These are phyloP conservation scores for Forbesichthys agassizii DNA, from an alignment of 2,113 vertebrate genomes.

Conservation along the genomic window DNA sequence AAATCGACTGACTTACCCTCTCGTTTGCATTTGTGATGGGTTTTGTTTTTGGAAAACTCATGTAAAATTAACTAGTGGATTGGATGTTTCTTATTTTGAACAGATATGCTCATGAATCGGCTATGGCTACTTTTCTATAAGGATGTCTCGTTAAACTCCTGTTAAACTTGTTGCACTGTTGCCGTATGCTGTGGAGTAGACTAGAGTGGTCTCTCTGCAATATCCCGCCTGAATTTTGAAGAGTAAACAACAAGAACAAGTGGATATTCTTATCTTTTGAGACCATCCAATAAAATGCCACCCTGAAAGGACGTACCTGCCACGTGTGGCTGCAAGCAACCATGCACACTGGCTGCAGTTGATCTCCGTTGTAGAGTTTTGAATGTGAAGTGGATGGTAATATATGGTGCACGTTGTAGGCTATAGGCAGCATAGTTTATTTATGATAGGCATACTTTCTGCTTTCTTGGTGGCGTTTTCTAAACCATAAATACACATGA, in stretches of 20 bases:
- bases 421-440: too few relatives aligned
- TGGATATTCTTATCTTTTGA: constrained; percentile 45
- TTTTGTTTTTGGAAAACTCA: constrained; percentile 21
- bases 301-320: constrained; percentile 14
- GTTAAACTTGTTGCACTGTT: too few relatives aligned
- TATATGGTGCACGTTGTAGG: neutral
- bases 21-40: neutral
- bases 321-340: constrained; percentile 4
- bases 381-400: constrained; percentile 1
- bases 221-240: constrained; percentile 77
- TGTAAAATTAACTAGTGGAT: constrained; percentile 31
- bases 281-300: constrained; percentile 60
- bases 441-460: neutral
- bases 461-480: too few relatives aligned
- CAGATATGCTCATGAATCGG: neutral
- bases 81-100: constrained; percentile 63
- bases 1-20: constrained; percentile 52
- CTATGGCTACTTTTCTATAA: too few relatives aligned
- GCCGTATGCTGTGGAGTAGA: neutral
- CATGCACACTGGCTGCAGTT: neutral
- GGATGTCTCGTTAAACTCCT: too few relatives aligned
- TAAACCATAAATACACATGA: too few relatives aligned
- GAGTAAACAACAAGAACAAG: constrained; percentile 63
- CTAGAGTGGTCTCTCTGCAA: neutral
- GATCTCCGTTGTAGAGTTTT: neutral